Base-by-base conservation (phyloP, 1,140 invertebrate species). In the Leucophenga varia region DNA sequence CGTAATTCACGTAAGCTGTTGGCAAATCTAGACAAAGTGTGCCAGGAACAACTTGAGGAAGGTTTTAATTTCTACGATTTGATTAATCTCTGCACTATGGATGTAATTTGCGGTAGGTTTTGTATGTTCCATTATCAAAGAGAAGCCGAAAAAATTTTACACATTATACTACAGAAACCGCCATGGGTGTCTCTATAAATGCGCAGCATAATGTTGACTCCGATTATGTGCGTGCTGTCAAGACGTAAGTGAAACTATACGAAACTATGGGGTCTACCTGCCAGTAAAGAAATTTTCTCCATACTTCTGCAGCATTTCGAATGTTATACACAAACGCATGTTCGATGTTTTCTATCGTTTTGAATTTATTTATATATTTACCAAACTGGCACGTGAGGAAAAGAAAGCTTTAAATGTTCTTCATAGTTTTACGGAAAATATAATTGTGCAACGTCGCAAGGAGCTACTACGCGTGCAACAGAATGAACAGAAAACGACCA, bases 171-270 rank as follows among this genome's bases (percentile, higher is more conserved):
- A 1, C 65, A 87, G 89, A 95, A 78, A 88, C 88, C 12, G 88
- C 91, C 9, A 93, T 95, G 89, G 92, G 92, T 3, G 80, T 84
- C 8, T 80, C 82, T 34, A 74, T 93, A 3, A 80, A 87, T 68
- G 86, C 87, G 0, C 91, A 93, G 77, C 77, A 76, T 8, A 77
- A 89, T 55, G 71, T 67, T 1, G 78, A 87, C 47, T 88, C 86
- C 2, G 80, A 85, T 54, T 95, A 93, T 72, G 85, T 90, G 1
- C 75, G 79, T 52, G 83, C 86, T 13, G 80, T 92, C 10, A 82
- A 85, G 57, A 77, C 76, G 80, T 87, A 77, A 78, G 77, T 46
- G 10, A 19, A 17, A 17, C 4, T 8, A 31, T n/a, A n/a, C n/a
- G n/a, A n/a, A n/a, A n/a, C n/a, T n/a, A n/a, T n/a, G n/a, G n/a